Percentiles rank a stretch among this genome's conserved stretches.
These are phyloP conservation scores for Leucoraja ocellata DNA, from an alignment of 2,797 vertebrate genomes.

Conservation along the genomic window DNA sequence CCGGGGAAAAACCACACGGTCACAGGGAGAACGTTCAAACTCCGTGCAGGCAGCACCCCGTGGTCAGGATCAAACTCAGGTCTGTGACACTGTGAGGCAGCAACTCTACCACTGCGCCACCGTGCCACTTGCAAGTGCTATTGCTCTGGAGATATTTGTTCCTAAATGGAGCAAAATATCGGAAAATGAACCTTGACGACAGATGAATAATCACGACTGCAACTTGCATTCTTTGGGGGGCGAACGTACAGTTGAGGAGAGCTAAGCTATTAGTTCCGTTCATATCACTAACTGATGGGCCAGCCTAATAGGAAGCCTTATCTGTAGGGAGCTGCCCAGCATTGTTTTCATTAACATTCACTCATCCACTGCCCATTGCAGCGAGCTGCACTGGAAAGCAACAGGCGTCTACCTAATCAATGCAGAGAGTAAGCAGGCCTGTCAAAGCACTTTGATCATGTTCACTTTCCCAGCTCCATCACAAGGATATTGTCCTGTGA, in stretches of 20 bases:
- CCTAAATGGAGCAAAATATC: neutral
- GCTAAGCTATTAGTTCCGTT: conserved; percentile 2
- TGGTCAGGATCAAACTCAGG: too few species aligned
- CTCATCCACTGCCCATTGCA: conserved; percentile 30
- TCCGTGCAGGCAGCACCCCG: too few species aligned
- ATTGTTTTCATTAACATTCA: conserved; percentile 31
- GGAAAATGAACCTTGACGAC: neutral
- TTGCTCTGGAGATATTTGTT: neutral
- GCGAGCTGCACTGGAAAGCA: conserved; percentile 2
- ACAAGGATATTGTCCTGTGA: conserved; percentile 18
- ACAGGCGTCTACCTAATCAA: conserved; percentile 27
- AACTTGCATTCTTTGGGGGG: neutral
- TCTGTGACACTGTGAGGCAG: too few species aligned
- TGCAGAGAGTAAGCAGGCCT: conserved; percentile 27
- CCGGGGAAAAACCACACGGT: too few species aligned
- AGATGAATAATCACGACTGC: neutral
- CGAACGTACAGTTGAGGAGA: neutral
- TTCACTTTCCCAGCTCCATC: conserved; percentile 30
- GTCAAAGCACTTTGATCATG: conserved; percentile 33
- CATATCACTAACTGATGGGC: conserved; percentile 10
- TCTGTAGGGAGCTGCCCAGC: conserved; percentile 24
- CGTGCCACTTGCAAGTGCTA: neutral
- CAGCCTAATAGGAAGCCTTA: conserved; percentile 27
- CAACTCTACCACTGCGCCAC: too few species aligned
- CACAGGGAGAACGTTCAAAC: too few species aligned